phyloP scores from a whole-genome alignment of 64 coral and sea anemone species.

The Astreopora myriophthalma region DNA sequence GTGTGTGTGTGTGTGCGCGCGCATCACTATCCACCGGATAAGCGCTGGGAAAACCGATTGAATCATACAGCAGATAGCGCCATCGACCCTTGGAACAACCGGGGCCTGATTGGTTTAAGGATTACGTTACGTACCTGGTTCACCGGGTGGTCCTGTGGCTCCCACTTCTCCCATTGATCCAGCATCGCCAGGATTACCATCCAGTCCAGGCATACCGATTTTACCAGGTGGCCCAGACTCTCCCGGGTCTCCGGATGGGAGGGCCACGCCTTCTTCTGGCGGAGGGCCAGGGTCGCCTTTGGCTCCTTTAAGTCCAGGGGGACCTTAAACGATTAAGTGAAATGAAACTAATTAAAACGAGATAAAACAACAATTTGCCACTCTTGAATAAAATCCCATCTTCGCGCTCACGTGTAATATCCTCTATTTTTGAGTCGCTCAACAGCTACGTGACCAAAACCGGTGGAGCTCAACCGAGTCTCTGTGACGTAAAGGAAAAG shows the following conservation, averaged over 20 bases:
- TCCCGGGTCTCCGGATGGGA: constrained; percentile 37
- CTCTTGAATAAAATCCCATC: neutral
- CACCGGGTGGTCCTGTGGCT: constrained; percentile 37
- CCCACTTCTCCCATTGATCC: constrained; percentile 64
- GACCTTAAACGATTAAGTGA: neutral
- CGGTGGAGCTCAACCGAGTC: no score
- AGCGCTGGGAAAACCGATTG: no score
- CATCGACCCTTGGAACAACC: no score
- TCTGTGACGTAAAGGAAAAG: no score
- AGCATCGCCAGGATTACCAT: constrained; percentile 10
- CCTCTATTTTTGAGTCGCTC: no score
- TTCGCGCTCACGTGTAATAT: no score
- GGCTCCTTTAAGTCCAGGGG: constrained; percentile 33
- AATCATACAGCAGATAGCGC: no score
- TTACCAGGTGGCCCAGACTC: constrained; percentile 54
- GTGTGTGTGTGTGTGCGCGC: no score
- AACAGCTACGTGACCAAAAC: no score
- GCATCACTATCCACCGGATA: no score
- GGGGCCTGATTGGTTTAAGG: neutral
- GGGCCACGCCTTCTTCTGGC: constrained; percentile 5
- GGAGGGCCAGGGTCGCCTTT: constrained; percentile 59
- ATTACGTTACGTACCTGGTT: constrained; percentile 7
- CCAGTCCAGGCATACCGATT: constrained; percentile 53
- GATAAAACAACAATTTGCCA: neutral
- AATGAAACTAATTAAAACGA: neutral